Base-by-base conservation (phyloP, 2,113 vertebrate genomes). In the Dasyprocta punctata region DNA sequence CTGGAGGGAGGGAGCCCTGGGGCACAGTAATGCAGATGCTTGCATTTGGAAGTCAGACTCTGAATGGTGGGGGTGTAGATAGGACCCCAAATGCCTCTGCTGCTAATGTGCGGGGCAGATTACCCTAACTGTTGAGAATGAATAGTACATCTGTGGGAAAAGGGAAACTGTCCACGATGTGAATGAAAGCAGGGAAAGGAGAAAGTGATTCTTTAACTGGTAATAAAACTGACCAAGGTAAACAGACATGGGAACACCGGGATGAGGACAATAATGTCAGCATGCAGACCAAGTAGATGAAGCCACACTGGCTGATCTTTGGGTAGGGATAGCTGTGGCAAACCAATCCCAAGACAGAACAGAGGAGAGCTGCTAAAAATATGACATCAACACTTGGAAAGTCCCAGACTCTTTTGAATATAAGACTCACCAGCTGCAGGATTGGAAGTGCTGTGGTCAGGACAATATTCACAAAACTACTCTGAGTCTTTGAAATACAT, bases 401-500 rank as follows among this genome's bases (percentile, higher is more conserved):
- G 87, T 81, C 80, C 80, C 44, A n/a, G 36, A 8, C 54, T 56
- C 73, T 95, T 87, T 83, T 83, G 75, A 95, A 87, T 60, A 36
- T 33, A 94, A 90, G 86, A 63, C 61, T 95, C 89, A 84, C 87
- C 82, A 94, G 97, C 91, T 91, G 77, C 92, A 92, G 93, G 69
- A 92, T 77, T 82, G 94, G 88, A 80, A 95, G 87, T 63, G 49
- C 49, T 97, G 95, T 96, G 98, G 95, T 96, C 77, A 77, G 28
- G 52, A 30, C 63, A 83, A 65, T 44, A 24, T 83, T 96, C 92
- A 89, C 73, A 60, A 97, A 96, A 95, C 82, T 93, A 33, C 95
- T 89, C 67, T 67, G 75, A 96, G 92, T 63, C 97, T 97, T 97
- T 95, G 97, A 96, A 98, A 97, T 91, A 67, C 95, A 97, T 96